These are phyloP conservation scores for Tiaroga cobitis DNA, from an alignment of 2,797 vertebrate genomes.

Conservation along the genomic window DNA sequence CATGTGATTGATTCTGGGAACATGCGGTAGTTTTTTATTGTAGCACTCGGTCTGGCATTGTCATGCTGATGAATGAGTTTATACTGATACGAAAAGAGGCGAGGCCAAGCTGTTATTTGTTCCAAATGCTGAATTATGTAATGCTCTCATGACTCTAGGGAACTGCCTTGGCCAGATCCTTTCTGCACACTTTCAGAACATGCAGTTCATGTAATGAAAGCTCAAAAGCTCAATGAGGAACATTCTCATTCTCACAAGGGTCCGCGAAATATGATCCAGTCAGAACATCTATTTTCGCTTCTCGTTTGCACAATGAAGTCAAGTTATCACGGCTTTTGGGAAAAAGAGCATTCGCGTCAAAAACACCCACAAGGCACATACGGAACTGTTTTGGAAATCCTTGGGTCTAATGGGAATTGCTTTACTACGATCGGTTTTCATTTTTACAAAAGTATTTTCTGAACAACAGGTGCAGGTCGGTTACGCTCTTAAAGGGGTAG, in stretches of 20 bases:
- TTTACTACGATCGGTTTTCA: not conserved
- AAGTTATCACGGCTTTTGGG: not conserved
- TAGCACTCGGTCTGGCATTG: not conserved
- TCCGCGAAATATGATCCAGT: slow-evolving; percentile 9
- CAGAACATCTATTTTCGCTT: slow-evolving; percentile 46
- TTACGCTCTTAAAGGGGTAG: not conserved
- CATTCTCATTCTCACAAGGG: slow-evolving; percentile 23
- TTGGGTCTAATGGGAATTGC: not conserved
- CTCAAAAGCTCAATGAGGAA: slow-evolving; percentile 22
- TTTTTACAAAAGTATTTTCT: not conserved
- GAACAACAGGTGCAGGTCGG: not conserved
- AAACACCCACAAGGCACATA: not conserved
- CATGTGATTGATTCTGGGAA: slow-evolving; percentile 8
- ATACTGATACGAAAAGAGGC: not conserved
- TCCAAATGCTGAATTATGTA: slow-evolving; percentile 31
- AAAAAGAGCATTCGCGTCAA: not conserved
- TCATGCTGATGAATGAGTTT: not conserved
- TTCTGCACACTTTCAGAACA: slow-evolving; percentile 40
- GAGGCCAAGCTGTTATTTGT: slow-evolving; percentile 49
- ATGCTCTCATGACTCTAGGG: slow-evolving; percentile 42
- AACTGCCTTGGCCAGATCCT: slow-evolving; percentile 23
- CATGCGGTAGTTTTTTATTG: not conserved
- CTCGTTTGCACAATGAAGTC: slow-evolving; percentile 4
- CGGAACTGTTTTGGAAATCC: slow-evolving; percentile 1
- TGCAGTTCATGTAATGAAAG: slow-evolving; percentile 45